phyloP scores from a whole-genome alignment of 2,113 vertebrate genomes.

The Marmota flaviventris region DNA sequence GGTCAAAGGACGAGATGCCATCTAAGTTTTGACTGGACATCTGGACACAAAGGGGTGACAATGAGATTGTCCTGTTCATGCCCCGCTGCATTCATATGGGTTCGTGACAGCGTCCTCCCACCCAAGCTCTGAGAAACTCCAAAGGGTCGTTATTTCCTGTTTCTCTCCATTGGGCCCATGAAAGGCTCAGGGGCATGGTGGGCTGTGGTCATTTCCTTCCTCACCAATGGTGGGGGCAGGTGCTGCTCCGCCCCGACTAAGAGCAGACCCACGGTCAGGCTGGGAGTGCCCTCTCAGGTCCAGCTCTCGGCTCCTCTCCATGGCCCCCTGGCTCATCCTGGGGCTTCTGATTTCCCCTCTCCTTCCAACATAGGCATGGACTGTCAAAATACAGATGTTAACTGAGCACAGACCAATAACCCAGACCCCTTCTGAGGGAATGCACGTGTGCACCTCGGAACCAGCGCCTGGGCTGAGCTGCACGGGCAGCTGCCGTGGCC shows the following conservation, averaged over 20 bases:
- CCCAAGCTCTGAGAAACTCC: neutral
- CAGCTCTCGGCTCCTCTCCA: neutral
- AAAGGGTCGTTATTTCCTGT: neutral
- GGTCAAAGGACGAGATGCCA: neutral
- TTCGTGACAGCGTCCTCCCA: neutral
- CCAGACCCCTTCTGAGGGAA: neutral
- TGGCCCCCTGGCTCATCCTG: neutral
- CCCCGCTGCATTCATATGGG: neutral
- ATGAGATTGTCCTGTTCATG: neutral
- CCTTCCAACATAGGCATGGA: neutral
- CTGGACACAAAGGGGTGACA: neutral
- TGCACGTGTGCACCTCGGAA: neutral
- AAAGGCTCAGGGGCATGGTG: neutral
- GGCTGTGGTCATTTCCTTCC: no score
- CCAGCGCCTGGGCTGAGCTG: no score
- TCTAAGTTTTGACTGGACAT: neutral
- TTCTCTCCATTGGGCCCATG: neutral
- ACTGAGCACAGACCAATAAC: conserved; percentile 1
- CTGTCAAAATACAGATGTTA: conserved; percentile 18
- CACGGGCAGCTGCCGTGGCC: no score
- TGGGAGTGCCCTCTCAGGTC: no score
- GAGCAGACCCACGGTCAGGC: no score
- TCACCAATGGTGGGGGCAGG: no score
- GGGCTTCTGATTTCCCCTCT: neutral
- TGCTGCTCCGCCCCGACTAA: no score